Evolutionary conservation across 2,113 vertebrate species (phyloP).

Genomic region (Plecturocebus donacophilus): DNA sequence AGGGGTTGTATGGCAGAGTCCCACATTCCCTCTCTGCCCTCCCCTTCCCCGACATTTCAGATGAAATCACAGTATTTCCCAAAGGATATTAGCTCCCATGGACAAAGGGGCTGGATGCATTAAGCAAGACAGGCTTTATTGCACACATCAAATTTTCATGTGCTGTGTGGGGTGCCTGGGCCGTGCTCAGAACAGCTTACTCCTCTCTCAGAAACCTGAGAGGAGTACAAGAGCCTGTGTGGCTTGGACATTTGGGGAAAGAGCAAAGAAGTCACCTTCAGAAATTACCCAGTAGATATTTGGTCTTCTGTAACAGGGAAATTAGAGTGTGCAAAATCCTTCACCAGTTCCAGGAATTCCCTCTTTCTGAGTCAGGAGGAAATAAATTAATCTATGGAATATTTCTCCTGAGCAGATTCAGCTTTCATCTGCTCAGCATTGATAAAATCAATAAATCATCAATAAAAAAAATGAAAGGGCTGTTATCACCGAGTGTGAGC

Average conservation of each 20-base stretch:
- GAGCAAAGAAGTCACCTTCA: slow-evolving; percentile 57
- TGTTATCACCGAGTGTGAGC: neutral
- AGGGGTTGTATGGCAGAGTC: slow-evolving; percentile 37
- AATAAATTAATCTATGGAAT: slow-evolving; percentile 4
- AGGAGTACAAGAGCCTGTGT: neutral
- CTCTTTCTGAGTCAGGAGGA: neutral
- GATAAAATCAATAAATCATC: neutral
- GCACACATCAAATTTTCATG: slow-evolving; percentile 59
- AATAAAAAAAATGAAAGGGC: neutral
- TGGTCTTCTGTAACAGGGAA: neutral
- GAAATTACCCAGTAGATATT: neutral
- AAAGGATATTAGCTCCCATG: slow-evolving; percentile 56
- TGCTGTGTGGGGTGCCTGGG: neutral
- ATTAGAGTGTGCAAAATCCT: neutral
- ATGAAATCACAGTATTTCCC: slow-evolving; percentile 70
- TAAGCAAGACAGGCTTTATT: slow-evolving; percentile 18
- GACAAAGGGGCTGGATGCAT: slow-evolving; percentile 49
- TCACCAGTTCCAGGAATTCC: neutral
- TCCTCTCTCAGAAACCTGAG: slow-evolving; percentile 46
- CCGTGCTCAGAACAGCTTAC: neutral
- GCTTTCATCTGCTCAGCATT: neutral
- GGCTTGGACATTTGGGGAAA: neutral
- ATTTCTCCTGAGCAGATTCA: neutral
- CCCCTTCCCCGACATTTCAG: slow-evolving; percentile 6
- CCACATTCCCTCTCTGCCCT: neutral